These are phyloP conservation scores for Peromyscus aztecus DNA, from an alignment of 2,797 vertebrate genomes.

Conservation along the genomic window DNA sequence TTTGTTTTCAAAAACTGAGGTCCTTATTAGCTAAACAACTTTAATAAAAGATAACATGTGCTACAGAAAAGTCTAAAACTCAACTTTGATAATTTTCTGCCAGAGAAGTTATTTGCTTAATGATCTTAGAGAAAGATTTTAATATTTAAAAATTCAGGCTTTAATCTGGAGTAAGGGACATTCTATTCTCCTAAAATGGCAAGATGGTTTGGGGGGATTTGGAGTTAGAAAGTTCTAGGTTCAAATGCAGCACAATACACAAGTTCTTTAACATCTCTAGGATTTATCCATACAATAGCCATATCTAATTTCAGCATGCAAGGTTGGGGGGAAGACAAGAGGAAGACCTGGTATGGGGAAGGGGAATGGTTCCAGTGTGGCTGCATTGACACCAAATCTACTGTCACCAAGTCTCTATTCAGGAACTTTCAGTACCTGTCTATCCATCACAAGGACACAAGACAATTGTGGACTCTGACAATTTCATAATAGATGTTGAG, in stretches of 20 bases:
- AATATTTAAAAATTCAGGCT: background rate
- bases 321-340: background rate
- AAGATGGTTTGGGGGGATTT: background rate
- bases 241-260: background rate
- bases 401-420: background rate
- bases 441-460: background rate
- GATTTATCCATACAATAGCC: background rate
- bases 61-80: background rate
- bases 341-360: background rate
- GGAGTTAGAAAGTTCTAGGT: background rate
- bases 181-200: background rate
- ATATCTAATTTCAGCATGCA: background rate
- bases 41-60: background rate
- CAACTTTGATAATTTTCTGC: background rate
- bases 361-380: background rate
- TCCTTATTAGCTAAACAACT: background rate
- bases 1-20: background rate
- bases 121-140: background rate
- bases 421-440: background rate
- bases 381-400: background rate
- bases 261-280: background rate
- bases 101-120: background rate
- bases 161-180: background rate
- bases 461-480: background rate
- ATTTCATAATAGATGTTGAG: background rate